A percentile compares a stretch with the other conserved stretches of the same genome.
These are phyloP conservation scores for Tinamus guttatus DNA, from an alignment of 2,113 vertebrate species.

Conservation along the genomic window DNA sequence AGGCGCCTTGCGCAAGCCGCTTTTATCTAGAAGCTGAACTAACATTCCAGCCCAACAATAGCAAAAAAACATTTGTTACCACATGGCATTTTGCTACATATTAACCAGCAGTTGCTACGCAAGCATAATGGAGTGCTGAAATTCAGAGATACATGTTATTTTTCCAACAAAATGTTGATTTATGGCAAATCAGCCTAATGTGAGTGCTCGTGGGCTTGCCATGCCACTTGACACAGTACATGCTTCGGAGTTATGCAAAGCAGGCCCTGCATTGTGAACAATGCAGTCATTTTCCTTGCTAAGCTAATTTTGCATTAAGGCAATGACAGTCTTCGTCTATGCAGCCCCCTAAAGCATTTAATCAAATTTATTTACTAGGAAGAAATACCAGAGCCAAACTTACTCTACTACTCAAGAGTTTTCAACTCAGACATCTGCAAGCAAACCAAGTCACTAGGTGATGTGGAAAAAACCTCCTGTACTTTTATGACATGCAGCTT, in stretches of 20 bases:
- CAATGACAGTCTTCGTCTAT: slow-evolving; percentile 23
- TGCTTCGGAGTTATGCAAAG: slow-evolving; percentile 62
- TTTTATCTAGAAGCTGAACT: slow-evolving; percentile 75
- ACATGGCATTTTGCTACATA: slow-evolving; percentile 59
- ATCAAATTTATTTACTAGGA: slow-evolving; percentile 15
- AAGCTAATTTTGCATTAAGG: slow-evolving; percentile 30
- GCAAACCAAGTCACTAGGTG: neutral
- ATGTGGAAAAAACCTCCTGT: neutral
- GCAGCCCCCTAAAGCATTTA: neutral
- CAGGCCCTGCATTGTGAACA: slow-evolving; percentile 5
- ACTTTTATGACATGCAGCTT: neutral
- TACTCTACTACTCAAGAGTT: neutral
- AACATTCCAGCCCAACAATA: slow-evolving; percentile 70
- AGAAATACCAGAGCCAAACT: slow-evolving; percentile 22
- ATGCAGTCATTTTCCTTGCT: slow-evolving; percentile 39
- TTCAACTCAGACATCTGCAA: neutral
- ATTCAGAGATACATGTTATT: slow-evolving; percentile 7
- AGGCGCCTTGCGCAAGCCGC: slow-evolving; percentile 48
- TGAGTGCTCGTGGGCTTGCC: slow-evolving; percentile 50
- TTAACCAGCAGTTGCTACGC: slow-evolving; percentile 73
- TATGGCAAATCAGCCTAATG: slow-evolving; percentile 35
- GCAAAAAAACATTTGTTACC: slow-evolving; percentile 52
- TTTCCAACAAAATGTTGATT: neutral
- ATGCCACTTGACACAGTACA: slow-evolving; percentile 41
- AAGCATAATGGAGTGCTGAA: slow-evolving; percentile 56